Conservation (phyloP, 2,888 invertebrate species). For the Agonopterix subpropinquella region DNA sequence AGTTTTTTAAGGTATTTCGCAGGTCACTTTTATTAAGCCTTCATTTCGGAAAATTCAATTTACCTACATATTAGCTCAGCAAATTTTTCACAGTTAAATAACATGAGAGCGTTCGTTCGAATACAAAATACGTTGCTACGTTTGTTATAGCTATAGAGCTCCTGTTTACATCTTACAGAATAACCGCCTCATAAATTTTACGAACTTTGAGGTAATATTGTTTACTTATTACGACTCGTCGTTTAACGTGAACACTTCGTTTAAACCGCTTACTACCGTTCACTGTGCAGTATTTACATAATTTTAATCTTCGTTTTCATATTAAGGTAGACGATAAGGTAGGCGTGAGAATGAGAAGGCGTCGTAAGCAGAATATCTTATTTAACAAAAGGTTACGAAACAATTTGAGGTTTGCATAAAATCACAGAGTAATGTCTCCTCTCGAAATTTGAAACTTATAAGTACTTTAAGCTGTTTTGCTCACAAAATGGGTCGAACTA, state of each 20-base stretch:
- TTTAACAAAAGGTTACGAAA: no score
- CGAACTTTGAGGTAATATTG: conserved; percentile 55
- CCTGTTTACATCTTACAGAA: conserved; percentile 52
- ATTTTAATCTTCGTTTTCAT: conserved; percentile 39
- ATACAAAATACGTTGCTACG: conserved; percentile 34
- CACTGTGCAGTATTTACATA: conserved; percentile 44
- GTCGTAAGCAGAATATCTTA: no score
- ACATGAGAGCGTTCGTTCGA: conserved; percentile 20
- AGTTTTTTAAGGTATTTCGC: no score
- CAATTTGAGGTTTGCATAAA: not conserved
- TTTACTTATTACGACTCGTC: conserved; percentile 52
- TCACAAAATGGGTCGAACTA: not conserved
- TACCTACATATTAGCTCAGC: conserved; percentile 2
- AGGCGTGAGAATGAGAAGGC: no score
- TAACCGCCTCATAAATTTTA: conserved; percentile 65
- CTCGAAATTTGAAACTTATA: not conserved
- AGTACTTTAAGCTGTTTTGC: not conserved
- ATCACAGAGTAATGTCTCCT: not conserved
- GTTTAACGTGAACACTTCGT: conserved; percentile 38
- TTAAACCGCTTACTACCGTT: conserved; percentile 30
- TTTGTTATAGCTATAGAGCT: conserved; percentile 33
- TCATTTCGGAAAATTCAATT: conserved; percentile 8
- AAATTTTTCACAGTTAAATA: conserved; percentile 15
- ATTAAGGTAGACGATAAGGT: not conserved
- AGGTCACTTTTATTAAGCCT: not conserved